Conservation (phyloP, 2,888 invertebrate genomes). For the Antheraea yamamai region DNA sequence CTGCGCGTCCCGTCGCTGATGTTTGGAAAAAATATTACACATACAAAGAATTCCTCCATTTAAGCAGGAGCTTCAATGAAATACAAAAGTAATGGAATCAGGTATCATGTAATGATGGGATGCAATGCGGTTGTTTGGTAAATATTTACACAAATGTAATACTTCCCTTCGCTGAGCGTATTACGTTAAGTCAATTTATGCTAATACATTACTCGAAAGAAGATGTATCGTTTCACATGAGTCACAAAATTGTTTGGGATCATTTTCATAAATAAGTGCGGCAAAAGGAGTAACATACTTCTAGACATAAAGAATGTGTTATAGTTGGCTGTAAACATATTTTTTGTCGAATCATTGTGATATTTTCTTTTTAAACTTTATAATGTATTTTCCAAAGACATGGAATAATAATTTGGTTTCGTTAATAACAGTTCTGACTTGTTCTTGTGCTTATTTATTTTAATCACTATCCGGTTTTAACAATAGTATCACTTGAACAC, state of each 20-base stretch:
- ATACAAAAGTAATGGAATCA: background rate
- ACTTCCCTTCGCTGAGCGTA: conserved; percentile 46
- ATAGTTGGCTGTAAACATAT: too few species aligned
- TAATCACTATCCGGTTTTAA: too few species aligned
- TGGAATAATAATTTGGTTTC: too few species aligned
- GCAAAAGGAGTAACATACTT: background rate
- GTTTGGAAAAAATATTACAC: conserved; percentile 42
- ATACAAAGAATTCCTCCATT: conserved; percentile 31
- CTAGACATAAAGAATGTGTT: background rate
- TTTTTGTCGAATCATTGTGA: too few species aligned
- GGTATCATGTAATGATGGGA: conserved; percentile 33
- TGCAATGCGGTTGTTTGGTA: conserved; percentile 39
- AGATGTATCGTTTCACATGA: conserved; percentile 45
- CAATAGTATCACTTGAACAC: too few species aligned
- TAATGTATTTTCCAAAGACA: too few species aligned
- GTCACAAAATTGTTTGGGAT: conserved; percentile 38
- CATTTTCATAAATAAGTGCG: conserved; percentile 29
- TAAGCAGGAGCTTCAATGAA: conserved; percentile 24
- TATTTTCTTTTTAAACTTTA: too few species aligned
- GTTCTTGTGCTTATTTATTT: too few species aligned
- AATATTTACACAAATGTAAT: conserved; percentile 55
- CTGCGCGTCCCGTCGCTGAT: conserved; percentile 35
- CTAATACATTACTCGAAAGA: conserved; percentile 47
- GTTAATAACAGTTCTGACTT: too few species aligned
- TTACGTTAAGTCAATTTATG: conserved; percentile 57